Conservation (phyloP, 1,140 invertebrate species). For the Drosophila albomicans region DNA sequence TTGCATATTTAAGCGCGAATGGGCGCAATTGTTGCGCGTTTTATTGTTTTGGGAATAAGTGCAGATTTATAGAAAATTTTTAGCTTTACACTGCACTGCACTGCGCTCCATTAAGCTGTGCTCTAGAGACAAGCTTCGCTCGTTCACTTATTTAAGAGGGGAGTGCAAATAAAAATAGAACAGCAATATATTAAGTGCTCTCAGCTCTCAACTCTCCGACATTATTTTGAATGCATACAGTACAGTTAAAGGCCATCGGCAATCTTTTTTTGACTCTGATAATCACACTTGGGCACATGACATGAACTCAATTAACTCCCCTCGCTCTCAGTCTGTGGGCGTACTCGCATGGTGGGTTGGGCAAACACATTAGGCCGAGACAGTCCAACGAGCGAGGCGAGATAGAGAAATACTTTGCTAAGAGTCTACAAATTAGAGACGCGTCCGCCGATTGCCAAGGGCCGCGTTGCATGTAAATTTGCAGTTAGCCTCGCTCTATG, state of each 20-base stretch:
- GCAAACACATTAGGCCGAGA: slow-evolving; percentile 50
- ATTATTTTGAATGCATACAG: slow-evolving; percentile 7
- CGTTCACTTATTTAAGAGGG: slow-evolving; percentile 24
- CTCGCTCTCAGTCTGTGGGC: slow-evolving; percentile 29
- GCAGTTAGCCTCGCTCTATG: slow-evolving; percentile 54
- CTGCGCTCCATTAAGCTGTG: slow-evolving; percentile 31
- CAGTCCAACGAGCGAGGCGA: slow-evolving; percentile 6
- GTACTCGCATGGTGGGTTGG: slow-evolving; percentile 17
- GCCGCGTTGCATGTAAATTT: slow-evolving; percentile 77
- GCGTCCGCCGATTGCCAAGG: slow-evolving; percentile 49
- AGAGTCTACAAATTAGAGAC: slow-evolving; percentile 78
- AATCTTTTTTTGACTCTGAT: slow-evolving; percentile 32
- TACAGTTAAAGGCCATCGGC: slow-evolving; percentile 47
- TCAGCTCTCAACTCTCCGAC: too few relatives aligned
- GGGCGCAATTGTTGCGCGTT: slow-evolving; percentile 78
- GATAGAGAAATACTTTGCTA: slow-evolving; percentile 46
- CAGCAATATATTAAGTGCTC: slow-evolving; percentile 39
- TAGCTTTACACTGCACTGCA: slow-evolving; percentile 41
- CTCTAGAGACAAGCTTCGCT: slow-evolving; percentile 21
- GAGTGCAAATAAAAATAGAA: slow-evolving; percentile 22
- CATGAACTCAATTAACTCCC: slow-evolving; percentile 71
- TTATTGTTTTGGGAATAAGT: slow-evolving; percentile 82
- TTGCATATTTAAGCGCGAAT: slow-evolving; percentile 76
- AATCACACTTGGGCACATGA: slow-evolving; percentile 49
- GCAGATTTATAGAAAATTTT: slow-evolving; percentile 80